Base-by-base conservation (phyloP, 2,888 invertebrate genomes). In the Drosophila melanocephala region DNA sequence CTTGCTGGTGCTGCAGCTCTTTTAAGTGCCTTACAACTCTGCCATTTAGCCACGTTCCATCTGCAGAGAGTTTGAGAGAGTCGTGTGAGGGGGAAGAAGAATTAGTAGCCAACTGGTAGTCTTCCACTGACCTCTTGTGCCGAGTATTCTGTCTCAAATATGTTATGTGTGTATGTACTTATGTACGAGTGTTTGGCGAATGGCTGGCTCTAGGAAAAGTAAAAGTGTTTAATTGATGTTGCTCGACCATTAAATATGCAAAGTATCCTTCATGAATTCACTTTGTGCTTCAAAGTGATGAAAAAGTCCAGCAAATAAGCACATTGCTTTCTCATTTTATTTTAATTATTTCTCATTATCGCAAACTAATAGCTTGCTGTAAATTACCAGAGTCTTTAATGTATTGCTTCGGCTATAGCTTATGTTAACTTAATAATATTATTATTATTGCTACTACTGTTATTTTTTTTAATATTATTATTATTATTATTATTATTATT, bases 171-270 rank as follows among this genome's bases (percentile, higher is more conserved):
- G 19, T 32, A 32, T 53, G 14, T 56, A 7, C 5, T 22, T 26
- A 33, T 39, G 53, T 39, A 52, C n/a, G n/a, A 39, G 37, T 67
- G 35, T 33, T 35, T 32, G 37, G n/a, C 28, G 33, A 64, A 47
- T 55, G 56, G 39, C 22, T 57, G 56, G 32, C 44, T 19, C 32
- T 39, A 14, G n/a, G 50, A n/a, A 50, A 51, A 52, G 51, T 69
- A 52, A 60, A 66, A 67, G 83, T 79, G 70, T 79, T 83, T 79
- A 85, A 82, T 85, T 82, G 80, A 75, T 85, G 85, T 64, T 67
- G 39, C 37, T 67, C 33, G 55, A 30, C 37, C 69, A 81, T 82
- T 57, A 70, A 85, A 75, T 57, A 82, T 79, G 65, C 70, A 75
- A 61, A 66, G 60, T 50, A 65, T 53, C n/a, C 59, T 39, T 53